Evolutionary conservation across 1,140 invertebrate species (phyloP).

Genomic region (Papilio polytes): DNA sequence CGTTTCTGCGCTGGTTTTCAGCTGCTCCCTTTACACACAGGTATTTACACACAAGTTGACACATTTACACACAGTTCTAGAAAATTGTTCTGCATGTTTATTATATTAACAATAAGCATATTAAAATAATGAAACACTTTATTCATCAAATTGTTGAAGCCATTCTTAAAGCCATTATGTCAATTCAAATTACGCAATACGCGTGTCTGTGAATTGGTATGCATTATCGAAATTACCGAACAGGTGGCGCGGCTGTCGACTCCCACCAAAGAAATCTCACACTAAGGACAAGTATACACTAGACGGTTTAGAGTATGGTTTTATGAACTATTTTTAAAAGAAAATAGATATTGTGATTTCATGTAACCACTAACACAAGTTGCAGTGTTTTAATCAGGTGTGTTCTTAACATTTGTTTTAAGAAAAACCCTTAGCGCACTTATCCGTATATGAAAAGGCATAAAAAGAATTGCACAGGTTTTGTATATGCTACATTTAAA

Average conservation of each 20-base stretch:
- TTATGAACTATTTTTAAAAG: too few relatives aligned
- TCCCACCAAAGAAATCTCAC: constrained; percentile 41
- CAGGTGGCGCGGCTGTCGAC: constrained; percentile 45
- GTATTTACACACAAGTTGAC: too few relatives aligned
- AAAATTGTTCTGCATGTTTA: background rate
- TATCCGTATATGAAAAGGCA: too few relatives aligned
- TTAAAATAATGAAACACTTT: constrained; percentile 18
- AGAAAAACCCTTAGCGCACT: too few relatives aligned
- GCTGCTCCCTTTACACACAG: too few relatives aligned
- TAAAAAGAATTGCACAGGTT: too few relatives aligned
- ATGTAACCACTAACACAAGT: background rate
- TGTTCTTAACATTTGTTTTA: too few relatives aligned
- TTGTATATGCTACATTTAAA: too few relatives aligned
- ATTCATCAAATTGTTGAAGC: background rate
- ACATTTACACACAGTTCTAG: too few relatives aligned
- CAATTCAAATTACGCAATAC: constrained; percentile 32
- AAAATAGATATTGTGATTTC: background rate
- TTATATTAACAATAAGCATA: background rate
- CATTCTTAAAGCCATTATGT: constrained; percentile 28
- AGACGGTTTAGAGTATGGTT: background rate
- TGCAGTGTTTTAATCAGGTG: too few relatives aligned
- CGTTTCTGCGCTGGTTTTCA: too few relatives aligned
- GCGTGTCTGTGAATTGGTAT: constrained; percentile 31
- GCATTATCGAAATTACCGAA: constrained; percentile 47
- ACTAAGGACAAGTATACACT: background rate